phyloP scores from a whole-genome alignment of 2,113 vertebrate genomes.

The Bothrops jararaca region DNA sequence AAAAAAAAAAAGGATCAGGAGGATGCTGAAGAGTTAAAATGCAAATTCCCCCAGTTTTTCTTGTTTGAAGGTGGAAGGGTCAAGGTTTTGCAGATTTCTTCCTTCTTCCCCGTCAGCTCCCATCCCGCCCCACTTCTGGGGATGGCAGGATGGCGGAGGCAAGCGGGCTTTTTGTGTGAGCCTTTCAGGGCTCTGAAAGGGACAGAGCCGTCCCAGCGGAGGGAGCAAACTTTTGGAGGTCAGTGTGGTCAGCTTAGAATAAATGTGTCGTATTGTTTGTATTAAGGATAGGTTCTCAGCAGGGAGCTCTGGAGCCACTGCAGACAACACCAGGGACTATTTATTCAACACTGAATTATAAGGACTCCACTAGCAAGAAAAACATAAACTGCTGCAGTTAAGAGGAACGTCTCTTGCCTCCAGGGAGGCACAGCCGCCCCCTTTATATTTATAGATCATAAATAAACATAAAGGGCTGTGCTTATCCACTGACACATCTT shows the following conservation, averaged over 20 bases:
- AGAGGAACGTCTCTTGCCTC: constrained; percentile 51
- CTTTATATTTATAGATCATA: constrained; percentile 32
- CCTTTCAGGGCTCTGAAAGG: constrained; percentile 84
- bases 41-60: constrained; percentile 72
- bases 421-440: constrained; percentile 43
- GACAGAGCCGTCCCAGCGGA: constrained; percentile 79
- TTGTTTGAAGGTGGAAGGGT: constrained; percentile 69
- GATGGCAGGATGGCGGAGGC: constrained; percentile 65
- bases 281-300: constrained; percentile 93
- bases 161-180: constrained; percentile 80
- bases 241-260: constrained; percentile 88
- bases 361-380: constrained; percentile 61
- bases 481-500: constrained; percentile 44
- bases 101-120: constrained; percentile 46
- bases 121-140: constrained; percentile 51
- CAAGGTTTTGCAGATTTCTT: constrained; percentile 74
- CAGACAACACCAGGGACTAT: constrained; percentile 63
- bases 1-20: constrained; percentile 12
- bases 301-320: constrained; percentile 84
- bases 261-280: constrained; percentile 91
- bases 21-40: constrained; percentile 69
- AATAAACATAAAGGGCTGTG: constrained; percentile 49
- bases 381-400: constrained; percentile 52
- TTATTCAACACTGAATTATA: constrained; percentile 75
- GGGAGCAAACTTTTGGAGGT: constrained; percentile 93